These are phyloP conservation scores for Zaprionus davidi DNA, from an alignment of 1,140 invertebrate genomes.

Conservation along the genomic window DNA sequence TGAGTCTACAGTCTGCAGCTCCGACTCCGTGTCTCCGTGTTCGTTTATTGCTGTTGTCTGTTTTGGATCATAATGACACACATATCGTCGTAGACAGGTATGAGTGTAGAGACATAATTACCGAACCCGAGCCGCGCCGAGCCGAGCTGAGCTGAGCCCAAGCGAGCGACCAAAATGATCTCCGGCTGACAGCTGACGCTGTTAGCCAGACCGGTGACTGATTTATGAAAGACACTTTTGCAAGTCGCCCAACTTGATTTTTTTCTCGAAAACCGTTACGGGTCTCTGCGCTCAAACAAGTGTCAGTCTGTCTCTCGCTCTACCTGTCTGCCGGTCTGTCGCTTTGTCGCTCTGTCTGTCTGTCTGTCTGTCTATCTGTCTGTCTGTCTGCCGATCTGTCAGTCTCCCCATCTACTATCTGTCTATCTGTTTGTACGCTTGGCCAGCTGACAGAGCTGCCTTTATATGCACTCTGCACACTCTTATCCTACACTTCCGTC, in stretches of 20 bases:
- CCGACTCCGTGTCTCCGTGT: no score
- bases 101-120: conserved; percentile 50
- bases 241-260: conserved; percentile 61
- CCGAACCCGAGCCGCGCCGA: conserved; percentile 25
- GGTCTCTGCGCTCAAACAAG: conserved; percentile 29
- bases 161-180: conserved; percentile 47
- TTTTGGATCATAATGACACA: conserved; percentile 49
- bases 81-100: conserved; percentile 27
- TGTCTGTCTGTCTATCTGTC: neutral
- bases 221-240: conserved; percentile 63
- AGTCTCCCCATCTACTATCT: neutral
- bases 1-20: neutral
- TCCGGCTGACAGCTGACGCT: conserved; percentile 52
- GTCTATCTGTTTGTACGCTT: neutral
- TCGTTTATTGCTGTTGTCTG: conserved; percentile 3
- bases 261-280: conserved; percentile 55
- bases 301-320: neutral
- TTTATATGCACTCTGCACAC: conserved; percentile 19
- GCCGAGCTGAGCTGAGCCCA: conserved; percentile 20
- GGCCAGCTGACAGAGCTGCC: neutral
- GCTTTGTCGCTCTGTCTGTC: neutral
- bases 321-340: neutral
- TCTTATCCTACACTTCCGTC: neutral
- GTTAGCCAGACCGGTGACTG: conserved; percentile 49
- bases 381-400: neutral